Conservation (phyloP, 2,113 vertebrate species). For the Myotis yumanensis region DNA sequence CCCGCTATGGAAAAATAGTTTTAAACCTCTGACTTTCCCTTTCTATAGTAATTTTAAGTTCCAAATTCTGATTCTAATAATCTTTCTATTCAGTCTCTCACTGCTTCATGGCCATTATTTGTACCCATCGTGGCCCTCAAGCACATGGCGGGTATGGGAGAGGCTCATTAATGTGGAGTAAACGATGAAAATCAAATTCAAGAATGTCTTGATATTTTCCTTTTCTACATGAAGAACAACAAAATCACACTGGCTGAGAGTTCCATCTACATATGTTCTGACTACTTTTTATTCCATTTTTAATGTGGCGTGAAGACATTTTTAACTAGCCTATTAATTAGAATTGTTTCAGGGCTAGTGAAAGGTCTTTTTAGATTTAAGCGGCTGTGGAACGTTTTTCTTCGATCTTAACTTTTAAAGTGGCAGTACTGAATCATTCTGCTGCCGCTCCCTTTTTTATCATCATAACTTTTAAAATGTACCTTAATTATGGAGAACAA, state of each 20-base stretch:
- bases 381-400: background rate
- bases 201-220: background rate
- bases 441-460: background rate
- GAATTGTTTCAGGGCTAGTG: background rate
- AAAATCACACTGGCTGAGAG: slow-evolving; percentile 6
- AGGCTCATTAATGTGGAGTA: background rate
- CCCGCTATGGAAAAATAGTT: background rate
- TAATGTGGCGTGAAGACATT: background rate
- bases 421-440: background rate
- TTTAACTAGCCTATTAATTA: background rate
- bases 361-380: slow-evolving; percentile 18
- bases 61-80: background rate
- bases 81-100: background rate
- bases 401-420: background rate
- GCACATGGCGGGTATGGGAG: background rate
- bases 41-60: background rate
- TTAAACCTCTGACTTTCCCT: background rate
- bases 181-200: slow-evolving; percentile 23
- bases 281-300: slow-evolving; percentile 33
- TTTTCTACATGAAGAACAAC: slow-evolving; percentile 22
- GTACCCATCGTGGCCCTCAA: background rate
- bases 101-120: background rate
- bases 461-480: background rate
- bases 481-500: background rate
- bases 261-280: background rate